These are phyloP conservation scores for Atlantisia rogersi DNA, from an alignment of 2,113 vertebrate species.

Conservation along the genomic window DNA sequence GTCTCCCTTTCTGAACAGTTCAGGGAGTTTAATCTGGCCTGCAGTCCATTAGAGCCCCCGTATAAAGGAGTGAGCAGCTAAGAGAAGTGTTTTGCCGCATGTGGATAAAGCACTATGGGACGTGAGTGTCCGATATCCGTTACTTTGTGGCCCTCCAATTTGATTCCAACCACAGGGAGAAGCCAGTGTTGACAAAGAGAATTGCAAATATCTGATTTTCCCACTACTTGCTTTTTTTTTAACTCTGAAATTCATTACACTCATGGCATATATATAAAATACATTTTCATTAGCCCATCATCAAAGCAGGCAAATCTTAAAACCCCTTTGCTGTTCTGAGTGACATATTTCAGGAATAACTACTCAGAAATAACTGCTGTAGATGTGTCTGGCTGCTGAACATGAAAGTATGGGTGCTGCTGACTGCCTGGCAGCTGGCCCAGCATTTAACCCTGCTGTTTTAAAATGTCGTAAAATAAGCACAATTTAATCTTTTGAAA, in stretches of 20 bases:
- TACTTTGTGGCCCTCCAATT: background rate
- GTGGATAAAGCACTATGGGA: background rate
- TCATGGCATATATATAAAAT: constrained; percentile 15
- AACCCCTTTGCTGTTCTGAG: constrained; percentile 53
- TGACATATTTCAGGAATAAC: constrained; percentile 63
- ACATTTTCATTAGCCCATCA: constrained; percentile 46
- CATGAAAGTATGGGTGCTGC: constrained; percentile 77
- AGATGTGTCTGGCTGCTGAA: constrained; percentile 71
- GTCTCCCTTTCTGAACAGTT: background rate
- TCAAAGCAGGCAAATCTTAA: constrained; percentile 48
- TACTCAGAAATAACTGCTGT: constrained; percentile 59
- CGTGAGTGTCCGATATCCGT: accelerated
- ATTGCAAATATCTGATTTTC: constrained; percentile 5
- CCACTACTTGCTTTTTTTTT: background rate
- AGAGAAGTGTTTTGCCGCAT: background rate
- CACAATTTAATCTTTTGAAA: constrained; percentile 80
- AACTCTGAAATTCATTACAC: constrained; percentile 12
- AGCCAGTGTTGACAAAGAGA: constrained; percentile 22
- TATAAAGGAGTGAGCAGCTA: background rate
- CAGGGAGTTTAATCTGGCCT: background rate
- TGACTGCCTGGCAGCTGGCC: constrained; percentile 74
- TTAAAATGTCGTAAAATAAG: constrained; percentile 80
- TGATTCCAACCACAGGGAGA: background rate
- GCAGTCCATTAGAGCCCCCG: background rate
- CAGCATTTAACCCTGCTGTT: constrained; percentile 77